Evolutionary conservation across 2,888 invertebrate genomes (phyloP), one percentile per base, ranked within the genome.

Genomic region (Dynastes maya): DNA sequence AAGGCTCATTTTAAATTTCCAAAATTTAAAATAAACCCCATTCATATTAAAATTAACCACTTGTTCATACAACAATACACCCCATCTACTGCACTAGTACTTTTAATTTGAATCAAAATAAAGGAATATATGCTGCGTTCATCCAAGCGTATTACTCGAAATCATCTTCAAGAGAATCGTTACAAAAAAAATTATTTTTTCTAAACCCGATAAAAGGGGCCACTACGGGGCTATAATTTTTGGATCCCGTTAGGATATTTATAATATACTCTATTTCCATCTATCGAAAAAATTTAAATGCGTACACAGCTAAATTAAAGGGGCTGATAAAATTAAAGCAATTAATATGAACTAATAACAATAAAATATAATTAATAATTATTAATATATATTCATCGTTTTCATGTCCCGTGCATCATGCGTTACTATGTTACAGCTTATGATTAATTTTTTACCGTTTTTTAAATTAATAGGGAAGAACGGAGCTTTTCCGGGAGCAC

Each of bases 301-400:
- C 32, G 27, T 13, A 63, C 13, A 63, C 6, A 22, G 22, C 32
- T 32, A 32, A 63, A n/a, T 2, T 55, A 0, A 1, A 58, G 45
- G 45, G 11, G 37, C 71, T 40, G 72, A 61, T 61, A 74, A 45
- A 22, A 49, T 68, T 74, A 32, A 32, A 61, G 27, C 72, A 74
- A 74, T 74, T 74, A 61, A 61, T 61, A 45, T 40, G 61, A 74
- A 27, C 72, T 40, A 74, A 72, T 74, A 74, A 63, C 45, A 74
- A 74, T 74, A 74, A 72, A 74, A 74, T 61, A 45, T 74, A 74
- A 74, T 74, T 74, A n/a, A n/a, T n/a, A n/a, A n/a, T n/a, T n/a
- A n/a, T n/a, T n/a, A n/a, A n/a, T n/a, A n/a, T n/a, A 74, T 61
- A 61, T 74, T 61, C 49, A 74, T 74, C 61, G 40, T 27, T 40